Conservation (phyloP, 2,113 vertebrate species). For the Fregetta grallaria region DNA sequence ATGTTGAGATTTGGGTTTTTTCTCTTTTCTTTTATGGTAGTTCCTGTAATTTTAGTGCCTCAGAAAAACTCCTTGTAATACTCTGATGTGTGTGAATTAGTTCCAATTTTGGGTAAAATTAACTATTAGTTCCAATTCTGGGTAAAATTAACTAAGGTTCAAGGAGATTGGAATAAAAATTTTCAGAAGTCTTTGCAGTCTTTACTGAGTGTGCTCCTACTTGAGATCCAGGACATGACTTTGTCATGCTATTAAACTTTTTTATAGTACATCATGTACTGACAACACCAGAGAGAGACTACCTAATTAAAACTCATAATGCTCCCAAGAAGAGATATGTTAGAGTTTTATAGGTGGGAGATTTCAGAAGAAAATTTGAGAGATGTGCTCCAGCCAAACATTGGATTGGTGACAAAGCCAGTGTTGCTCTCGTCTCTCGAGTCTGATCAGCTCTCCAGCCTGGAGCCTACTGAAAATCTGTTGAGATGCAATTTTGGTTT, state of each 20-base stretch:
- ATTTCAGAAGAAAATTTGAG: conserved; percentile 49
- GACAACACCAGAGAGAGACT: not conserved
- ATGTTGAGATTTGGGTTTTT: not conserved
- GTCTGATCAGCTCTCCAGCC: conserved; percentile 59
- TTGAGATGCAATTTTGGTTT: conserved; percentile 49
- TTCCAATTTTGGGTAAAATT: not conserved
- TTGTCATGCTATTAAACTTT: not conserved
- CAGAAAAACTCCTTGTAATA: not conserved
- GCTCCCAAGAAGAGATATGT: not conserved
- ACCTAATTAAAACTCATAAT: not conserved
- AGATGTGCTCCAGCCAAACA: conserved; percentile 46
- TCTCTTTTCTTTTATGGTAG: not conserved
- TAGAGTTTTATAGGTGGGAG: conserved; percentile 30
- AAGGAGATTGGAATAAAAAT: not conserved
- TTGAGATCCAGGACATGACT: not conserved
- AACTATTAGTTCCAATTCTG: not conserved
- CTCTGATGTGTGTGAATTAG: not conserved
- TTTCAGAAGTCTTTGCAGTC: not conserved
- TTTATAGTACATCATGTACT: not conserved
- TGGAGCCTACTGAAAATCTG: conserved; percentile 61
- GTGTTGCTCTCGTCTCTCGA: conserved; percentile 53
- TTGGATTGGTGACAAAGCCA: conserved; percentile 36
- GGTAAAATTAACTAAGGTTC: not conserved
- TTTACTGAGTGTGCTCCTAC: not conserved
- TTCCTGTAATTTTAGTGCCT: not conserved